These are phyloP conservation scores for Bolborhynchus lineola DNA, from an alignment of 2,113 vertebrate genomes.

Conservation along the genomic window DNA sequence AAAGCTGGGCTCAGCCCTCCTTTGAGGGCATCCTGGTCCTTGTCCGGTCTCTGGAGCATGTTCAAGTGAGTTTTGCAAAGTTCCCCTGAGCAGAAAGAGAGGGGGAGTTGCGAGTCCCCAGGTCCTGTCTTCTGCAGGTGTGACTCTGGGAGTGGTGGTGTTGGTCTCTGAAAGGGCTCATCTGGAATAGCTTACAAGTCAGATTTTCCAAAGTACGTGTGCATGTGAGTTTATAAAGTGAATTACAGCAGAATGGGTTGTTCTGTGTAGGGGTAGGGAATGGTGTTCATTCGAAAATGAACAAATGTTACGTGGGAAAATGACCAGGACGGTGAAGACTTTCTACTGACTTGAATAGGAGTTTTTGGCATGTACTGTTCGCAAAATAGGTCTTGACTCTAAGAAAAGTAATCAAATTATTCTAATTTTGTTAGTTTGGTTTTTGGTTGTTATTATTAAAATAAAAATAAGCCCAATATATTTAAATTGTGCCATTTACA, in stretches of 20 bases:
- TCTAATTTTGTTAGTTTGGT: not conserved
- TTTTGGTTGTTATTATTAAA: not conserved
- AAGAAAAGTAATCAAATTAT: not conserved
- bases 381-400: not conserved
- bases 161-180: not conserved
- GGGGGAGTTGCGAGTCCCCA: not conserved
- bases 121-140: not conserved
- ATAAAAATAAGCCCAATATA: not conserved
- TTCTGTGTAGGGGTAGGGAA: not conserved
- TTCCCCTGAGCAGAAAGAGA: not conserved
- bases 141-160: not conserved
- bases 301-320: not conserved
- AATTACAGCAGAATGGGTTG: not conserved
- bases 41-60: not conserved
- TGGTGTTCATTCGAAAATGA: not conserved
- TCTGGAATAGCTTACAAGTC: not conserved
- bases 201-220: accelerated
- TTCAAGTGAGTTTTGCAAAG: not conserved
- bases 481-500: not conserved
- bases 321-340: accelerated
- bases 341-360: not conserved
- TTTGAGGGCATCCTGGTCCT: not conserved
- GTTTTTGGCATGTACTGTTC: not conserved
- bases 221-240: not conserved
- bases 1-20: not conserved